A percentile compares a stretch with the other conserved stretches of the same genome.
Evolutionary conservation across 2,888 invertebrate genomes (phyloP).

Genomic region (Drosophila cyrtoloma): DNA sequence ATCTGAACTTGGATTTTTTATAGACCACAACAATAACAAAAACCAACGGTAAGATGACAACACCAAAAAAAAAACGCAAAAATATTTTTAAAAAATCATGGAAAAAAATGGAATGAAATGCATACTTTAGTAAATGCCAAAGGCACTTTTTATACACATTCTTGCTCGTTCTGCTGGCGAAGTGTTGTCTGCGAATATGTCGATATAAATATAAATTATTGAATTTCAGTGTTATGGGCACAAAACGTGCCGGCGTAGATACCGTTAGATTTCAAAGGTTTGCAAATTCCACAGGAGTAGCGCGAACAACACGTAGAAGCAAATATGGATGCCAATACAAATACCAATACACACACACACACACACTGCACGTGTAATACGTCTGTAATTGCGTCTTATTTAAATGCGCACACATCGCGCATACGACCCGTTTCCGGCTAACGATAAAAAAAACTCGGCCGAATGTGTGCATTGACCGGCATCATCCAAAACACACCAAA

Average conservation of each 20-base stretch:
- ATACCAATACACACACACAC: conserved; percentile 25
- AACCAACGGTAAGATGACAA: conserved; percentile 25
- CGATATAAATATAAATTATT: conserved; percentile 7
- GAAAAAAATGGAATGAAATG: conserved; percentile 45
- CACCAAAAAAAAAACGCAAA: conserved; percentile 24
- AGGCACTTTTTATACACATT: conserved; percentile 51
- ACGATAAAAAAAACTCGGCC: conserved; percentile 67
- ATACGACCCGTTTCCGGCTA: conserved; percentile 72
- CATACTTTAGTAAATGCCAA: conserved; percentile 64
- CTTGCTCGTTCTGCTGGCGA: conserved; percentile 40
- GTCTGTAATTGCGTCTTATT: conserved; percentile 60
- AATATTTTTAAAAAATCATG: conserved; percentile 7
- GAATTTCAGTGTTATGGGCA: conserved; percentile 18
- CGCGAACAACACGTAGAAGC: conserved; percentile 35
- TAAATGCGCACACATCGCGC: conserved; percentile 51
- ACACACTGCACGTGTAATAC: conserved; percentile 11
- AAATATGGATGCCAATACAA: not conserved
- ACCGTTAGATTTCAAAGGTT: conserved; percentile 58
- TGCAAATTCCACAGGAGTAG: conserved; percentile 24
- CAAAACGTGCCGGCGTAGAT: conserved; percentile 47
- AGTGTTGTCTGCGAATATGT: conserved; percentile 11
- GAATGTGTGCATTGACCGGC: conserved; percentile 75
- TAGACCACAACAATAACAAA: conserved; percentile 39
- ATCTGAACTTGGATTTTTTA: conserved; percentile 23
- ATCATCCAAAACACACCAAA: conserved; percentile 24